phyloP scores from a whole-genome alignment of 2,113 vertebrate genomes.

The Thunnus maccoyii region DNA sequence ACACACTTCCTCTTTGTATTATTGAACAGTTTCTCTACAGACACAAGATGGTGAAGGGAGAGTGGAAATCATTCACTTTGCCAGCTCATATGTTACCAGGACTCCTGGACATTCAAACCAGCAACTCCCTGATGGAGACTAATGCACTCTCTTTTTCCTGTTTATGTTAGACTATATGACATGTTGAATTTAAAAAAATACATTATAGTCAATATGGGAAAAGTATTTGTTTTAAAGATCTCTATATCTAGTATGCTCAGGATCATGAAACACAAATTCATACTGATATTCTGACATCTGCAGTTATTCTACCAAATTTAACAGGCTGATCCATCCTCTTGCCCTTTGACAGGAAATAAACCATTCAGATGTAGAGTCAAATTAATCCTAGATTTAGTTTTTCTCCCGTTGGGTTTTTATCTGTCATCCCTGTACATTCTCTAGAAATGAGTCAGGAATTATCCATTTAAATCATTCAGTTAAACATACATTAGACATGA shows the following conservation, averaged over 20 bases:
- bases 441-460: slow-evolving; percentile 8
- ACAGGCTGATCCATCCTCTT: not conserved
- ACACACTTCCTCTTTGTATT: slow-evolving; percentile 10
- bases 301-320: not conserved
- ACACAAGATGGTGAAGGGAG: slow-evolving; percentile 4
- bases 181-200: not conserved
- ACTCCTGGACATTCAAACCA: slow-evolving; percentile 10
- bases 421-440: not conserved
- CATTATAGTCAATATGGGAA: not conserved
- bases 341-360: slow-evolving; percentile 13
- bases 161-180: not conserved
- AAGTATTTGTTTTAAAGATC: not conserved
- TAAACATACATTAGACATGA: slow-evolving; percentile 28
- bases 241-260: not conserved
- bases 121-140: slow-evolving; percentile 1
- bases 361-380: not conserved
- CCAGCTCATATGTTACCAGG: not conserved
- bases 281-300: not conserved
- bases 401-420: not conserved
- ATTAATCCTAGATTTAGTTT: slow-evolving; percentile 4
- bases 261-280: not conserved
- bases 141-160: not conserved
- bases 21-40: slow-evolving; percentile 27
- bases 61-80: not conserved
- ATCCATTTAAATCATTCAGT: slow-evolving; percentile 24